Conservation (phyloP, 2,888 invertebrate species). For the Spodoptera littoralis region DNA sequence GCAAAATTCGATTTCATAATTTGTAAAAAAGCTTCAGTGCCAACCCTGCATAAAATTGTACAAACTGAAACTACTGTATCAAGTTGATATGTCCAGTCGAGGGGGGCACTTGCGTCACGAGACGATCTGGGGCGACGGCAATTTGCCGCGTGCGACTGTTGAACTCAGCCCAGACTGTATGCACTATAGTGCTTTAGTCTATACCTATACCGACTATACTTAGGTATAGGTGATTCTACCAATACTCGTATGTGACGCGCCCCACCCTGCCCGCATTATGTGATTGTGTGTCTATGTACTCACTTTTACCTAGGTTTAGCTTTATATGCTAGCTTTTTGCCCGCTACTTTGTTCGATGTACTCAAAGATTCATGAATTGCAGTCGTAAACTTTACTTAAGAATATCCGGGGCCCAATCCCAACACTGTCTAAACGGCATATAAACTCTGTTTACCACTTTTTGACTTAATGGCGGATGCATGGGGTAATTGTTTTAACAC, state of each 20-base stretch:
- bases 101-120: constrained; percentile 65
- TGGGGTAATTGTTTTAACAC: no score
- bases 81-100: constrained; percentile 21
- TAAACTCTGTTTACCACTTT: no score
- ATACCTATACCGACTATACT: neutral
- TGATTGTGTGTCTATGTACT: constrained; percentile 17
- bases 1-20: no score
- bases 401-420: no score
- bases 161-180: constrained; percentile 56
- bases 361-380: no score
- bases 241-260: constrained; percentile 21
- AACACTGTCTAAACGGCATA: no score
- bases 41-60: neutral
- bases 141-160: constrained; percentile 66
- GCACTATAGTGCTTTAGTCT: constrained; percentile 15
- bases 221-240: neutral
- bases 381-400: no score
- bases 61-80: constrained; percentile 25
- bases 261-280: constrained; percentile 29
- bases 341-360: no score
- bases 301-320: constrained; percentile 17
- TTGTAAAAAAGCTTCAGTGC: no score
- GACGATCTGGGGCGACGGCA: constrained; percentile 65
- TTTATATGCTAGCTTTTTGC: neutral
- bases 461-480: no score